Evolutionary conservation across 2,797 vertebrate species (phyloP).

Genomic region (Bufotes viridis): DNA sequence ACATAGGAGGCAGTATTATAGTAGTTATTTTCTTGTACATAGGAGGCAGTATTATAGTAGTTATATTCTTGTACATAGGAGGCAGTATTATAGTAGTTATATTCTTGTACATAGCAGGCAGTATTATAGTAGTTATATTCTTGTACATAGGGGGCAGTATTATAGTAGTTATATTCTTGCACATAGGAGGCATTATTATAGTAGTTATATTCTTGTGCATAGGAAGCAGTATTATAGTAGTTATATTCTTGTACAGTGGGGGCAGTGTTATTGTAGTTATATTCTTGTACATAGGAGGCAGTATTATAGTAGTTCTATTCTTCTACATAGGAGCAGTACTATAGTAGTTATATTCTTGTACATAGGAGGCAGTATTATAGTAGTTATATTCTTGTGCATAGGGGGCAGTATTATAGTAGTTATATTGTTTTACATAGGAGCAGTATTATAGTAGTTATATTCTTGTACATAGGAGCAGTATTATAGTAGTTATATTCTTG

Average conservation of each 20-base stretch:
- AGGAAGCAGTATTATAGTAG: too few species aligned
- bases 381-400: neutral
- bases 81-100: too few species aligned
- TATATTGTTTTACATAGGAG: constrained; percentile 9
- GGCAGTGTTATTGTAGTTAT: neutral
- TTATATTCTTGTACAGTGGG: too few species aligned
- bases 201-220: too few species aligned
- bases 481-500: constrained; percentile 2
- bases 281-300: neutral
- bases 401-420: constrained; percentile 1
- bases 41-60: neutral
- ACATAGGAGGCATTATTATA: too few species aligned
- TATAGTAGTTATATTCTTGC: too few species aligned
- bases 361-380: neutral
- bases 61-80: neutral
- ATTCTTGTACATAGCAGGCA: too few species aligned
- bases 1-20: neutral
- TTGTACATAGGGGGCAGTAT: too few species aligned
- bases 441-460: constrained; percentile 6
- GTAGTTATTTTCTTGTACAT: neutral
- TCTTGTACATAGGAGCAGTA: constrained; percentile 4
- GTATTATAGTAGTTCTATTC: neutral
- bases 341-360: constrained; percentile 1
- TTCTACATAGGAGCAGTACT: neutral
- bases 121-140: too few species aligned